A percentile compares a stretch with the other conserved stretches of the same genome.
Evolutionary conservation across 2,113 vertebrate species (phyloP).

Genomic region (Lota lota): DNA sequence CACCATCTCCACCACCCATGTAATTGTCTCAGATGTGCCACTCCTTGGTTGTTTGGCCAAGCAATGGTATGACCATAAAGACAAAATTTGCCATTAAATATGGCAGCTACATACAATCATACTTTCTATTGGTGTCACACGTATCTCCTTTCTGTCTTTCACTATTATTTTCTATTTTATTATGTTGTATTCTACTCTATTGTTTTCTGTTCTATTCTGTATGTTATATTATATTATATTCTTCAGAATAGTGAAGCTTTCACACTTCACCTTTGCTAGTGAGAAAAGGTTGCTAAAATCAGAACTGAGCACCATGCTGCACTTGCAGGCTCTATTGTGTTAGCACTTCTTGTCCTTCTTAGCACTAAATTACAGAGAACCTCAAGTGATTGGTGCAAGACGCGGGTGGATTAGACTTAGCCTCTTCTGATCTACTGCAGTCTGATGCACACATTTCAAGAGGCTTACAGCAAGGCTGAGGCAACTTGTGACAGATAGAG

Average conservation of each 20-base stretch:
- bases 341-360: too few relatives aligned
- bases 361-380: background rate
- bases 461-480: conserved; percentile 35
- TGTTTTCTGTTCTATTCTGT: conserved; percentile 2
- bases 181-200: background rate
- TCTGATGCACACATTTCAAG: conserved; percentile 44
- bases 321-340: too few relatives aligned
- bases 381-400: conserved; percentile 14
- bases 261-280: too few relatives aligned
- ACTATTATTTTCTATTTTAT: background rate
- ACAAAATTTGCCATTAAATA: background rate
- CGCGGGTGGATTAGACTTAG: conserved; percentile 33
- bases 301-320: too few relatives aligned
- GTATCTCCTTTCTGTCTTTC: background rate
- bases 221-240: background rate
- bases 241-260: too few relatives aligned
- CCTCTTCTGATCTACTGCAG: conserved; percentile 45
- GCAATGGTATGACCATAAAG: background rate
- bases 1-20: conserved; percentile 2
- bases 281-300: too few relatives aligned
- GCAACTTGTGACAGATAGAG: conserved; percentile 36
- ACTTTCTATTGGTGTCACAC: background rate
- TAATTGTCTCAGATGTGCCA: conserved; percentile 22
- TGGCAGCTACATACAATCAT: too few relatives aligned
- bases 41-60: background rate